A percentile compares a stretch with the other conserved stretches of the same genome.
Conservation (phyloP, 2,113 vertebrate species). For the Anhinga anhinga region DNA sequence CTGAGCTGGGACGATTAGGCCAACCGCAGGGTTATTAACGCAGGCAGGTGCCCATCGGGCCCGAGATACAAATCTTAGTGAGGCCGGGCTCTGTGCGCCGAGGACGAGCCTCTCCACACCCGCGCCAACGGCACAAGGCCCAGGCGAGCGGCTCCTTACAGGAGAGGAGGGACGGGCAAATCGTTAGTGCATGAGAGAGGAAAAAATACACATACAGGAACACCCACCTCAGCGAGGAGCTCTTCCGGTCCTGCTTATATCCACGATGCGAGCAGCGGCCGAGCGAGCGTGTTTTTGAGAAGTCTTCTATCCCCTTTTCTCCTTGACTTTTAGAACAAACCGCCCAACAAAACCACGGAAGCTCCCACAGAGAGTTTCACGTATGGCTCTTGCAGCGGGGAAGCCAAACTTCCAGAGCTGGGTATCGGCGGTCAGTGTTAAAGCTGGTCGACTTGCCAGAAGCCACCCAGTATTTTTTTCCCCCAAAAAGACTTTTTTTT, state of each 20-base stretch:
- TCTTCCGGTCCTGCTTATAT: neutral
- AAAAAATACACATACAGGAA: neutral
- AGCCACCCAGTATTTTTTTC: neutral
- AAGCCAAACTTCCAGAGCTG: neutral
- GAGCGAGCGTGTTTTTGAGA: neutral
- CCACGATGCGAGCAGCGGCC: neutral
- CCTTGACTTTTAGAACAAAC: neutral
- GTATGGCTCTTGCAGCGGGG: neutral
- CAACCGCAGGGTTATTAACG: neutral
- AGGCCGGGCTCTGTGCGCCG: rapidly evolving
- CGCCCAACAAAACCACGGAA: neutral
- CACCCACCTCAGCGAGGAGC: neutral
- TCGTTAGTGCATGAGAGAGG: too few species aligned
- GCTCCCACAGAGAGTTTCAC: neutral
- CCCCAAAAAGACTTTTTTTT: neutral
- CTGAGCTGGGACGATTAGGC: neutral
- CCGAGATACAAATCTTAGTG: neutral
- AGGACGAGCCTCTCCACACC: neutral
- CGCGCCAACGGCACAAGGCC: rapidly evolving
- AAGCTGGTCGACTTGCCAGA: neutral
- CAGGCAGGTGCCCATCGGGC: neutral
- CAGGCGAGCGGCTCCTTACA: neutral
- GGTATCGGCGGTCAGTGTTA: neutral
- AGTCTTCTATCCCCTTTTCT: neutral
- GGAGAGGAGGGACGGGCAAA: neutral